These are phyloP conservation scores for Litocranius walleri DNA, from an alignment of 2,113 vertebrate genomes.

Conservation along the genomic window DNA sequence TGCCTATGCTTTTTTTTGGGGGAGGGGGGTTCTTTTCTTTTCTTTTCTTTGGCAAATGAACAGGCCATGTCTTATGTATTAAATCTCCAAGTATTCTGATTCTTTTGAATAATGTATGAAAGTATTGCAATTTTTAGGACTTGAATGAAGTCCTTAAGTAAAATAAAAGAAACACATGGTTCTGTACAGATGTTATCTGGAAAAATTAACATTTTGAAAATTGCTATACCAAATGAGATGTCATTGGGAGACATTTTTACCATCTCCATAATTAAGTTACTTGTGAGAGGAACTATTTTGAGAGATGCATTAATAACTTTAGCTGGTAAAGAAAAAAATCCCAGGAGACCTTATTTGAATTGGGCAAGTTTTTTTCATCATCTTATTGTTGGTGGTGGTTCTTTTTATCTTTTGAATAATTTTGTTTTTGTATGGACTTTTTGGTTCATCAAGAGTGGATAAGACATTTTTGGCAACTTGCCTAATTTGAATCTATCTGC, in stretches of 20 bases:
- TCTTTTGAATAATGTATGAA: neutral
- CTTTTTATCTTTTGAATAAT: neutral
- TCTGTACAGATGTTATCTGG: neutral
- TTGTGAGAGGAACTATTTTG: neutral
- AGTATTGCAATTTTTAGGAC: neutral
- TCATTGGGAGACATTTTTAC: neutral
- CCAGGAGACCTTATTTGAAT: neutral
- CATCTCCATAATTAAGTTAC: neutral
- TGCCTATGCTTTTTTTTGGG: fast-evolving
- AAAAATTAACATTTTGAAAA: neutral
- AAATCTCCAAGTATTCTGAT: neutral
- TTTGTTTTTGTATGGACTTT: neutral
- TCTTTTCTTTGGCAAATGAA: neutral
- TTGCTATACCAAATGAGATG: neutral
- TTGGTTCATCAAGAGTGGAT: neutral
- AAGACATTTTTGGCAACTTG: neutral
- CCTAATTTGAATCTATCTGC: neutral
- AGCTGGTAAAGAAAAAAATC: neutral
- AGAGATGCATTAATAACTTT: neutral
- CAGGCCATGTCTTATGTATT: neutral
- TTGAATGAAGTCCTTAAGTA: neutral
- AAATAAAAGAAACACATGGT: neutral
- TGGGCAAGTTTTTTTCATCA: neutral
- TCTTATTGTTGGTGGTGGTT: neutral
- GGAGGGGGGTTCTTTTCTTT: neutral